phyloP scores from a whole-genome alignment of 2,113 vertebrate species.

The Hemibagrus wyckioides region DNA sequence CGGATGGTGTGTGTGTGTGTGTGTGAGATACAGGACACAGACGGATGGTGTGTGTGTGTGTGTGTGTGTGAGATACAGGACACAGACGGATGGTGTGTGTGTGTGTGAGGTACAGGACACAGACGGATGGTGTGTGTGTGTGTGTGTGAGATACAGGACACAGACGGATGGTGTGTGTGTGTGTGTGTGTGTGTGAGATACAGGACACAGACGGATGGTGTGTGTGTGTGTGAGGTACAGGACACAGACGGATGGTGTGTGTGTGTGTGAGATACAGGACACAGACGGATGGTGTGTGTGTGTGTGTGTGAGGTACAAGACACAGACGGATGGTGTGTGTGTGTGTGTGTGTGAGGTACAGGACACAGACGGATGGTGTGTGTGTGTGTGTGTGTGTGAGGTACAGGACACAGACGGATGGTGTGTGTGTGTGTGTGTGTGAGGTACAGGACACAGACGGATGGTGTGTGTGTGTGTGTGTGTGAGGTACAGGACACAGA shows the following conservation, averaged over 20 bases:
- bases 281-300: too few relatives aligned
- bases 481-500: not conserved
- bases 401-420: too few relatives aligned
- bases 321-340: not conserved
- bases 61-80: too few relatives aligned
- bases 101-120: not conserved
- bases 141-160: too few relatives aligned
- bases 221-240: not conserved
- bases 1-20: too few relatives aligned
- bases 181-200: constrained; percentile 73
- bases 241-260: too few relatives aligned
- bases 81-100: too few relatives aligned
- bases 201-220: too few relatives aligned
- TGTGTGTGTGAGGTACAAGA: not conserved
- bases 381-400: constrained; percentile 5
- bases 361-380: constrained; percentile 45
- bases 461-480: constrained; percentile 49
- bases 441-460: too few relatives aligned
- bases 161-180: too few relatives aligned
- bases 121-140: not conserved
- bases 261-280: constrained; percentile 16
- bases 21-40: too few relatives aligned
- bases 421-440: constrained; percentile 14
- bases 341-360: too few relatives aligned
- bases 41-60: constrained; percentile 5